Conservation (phyloP, 2,888 invertebrate species). For the Eurois occulta region DNA sequence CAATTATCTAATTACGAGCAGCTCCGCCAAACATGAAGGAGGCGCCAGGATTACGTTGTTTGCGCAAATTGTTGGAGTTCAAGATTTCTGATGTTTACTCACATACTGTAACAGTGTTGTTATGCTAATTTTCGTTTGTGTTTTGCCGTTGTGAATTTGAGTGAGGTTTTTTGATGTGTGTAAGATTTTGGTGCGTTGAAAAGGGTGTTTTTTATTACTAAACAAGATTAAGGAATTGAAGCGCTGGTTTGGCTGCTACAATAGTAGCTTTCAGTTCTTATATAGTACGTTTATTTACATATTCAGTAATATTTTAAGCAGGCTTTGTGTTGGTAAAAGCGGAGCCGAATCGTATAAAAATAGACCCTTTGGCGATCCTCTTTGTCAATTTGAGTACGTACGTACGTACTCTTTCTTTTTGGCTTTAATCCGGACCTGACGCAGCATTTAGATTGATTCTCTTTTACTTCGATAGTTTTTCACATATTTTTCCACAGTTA, state of each 20-base stretch:
- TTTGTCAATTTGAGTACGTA: background rate
- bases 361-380: background rate
- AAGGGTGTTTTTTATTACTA: slow-evolving; percentile 12
- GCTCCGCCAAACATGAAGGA: slow-evolving; percentile 70
- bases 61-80: slow-evolving; percentile 82
- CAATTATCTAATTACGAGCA: slow-evolving; percentile 85
- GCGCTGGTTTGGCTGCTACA: background rate
- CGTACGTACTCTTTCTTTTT: background rate
- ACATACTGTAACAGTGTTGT: slow-evolving; percentile 71
- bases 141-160: slow-evolving; percentile 52
- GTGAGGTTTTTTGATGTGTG: slow-evolving; percentile 44
- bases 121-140: slow-evolving; percentile 77
- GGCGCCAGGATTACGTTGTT: slow-evolving; percentile 79
- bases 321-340: background rate
- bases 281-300: background rate
- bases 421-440: too few species aligned
- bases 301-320: background rate
- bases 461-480: background rate
- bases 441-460: background rate
- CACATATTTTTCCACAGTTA: background rate
- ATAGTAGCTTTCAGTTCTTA: background rate
- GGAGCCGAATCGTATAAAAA: background rate
- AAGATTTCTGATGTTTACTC: slow-evolving; percentile 73
- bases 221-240: slow-evolving; percentile 15
- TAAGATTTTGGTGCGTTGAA: slow-evolving; percentile 20